These are phyloP conservation scores for Drosophila athabasca DNA, from an alignment of 1,140 invertebrate genomes.

Conservation along the genomic window DNA sequence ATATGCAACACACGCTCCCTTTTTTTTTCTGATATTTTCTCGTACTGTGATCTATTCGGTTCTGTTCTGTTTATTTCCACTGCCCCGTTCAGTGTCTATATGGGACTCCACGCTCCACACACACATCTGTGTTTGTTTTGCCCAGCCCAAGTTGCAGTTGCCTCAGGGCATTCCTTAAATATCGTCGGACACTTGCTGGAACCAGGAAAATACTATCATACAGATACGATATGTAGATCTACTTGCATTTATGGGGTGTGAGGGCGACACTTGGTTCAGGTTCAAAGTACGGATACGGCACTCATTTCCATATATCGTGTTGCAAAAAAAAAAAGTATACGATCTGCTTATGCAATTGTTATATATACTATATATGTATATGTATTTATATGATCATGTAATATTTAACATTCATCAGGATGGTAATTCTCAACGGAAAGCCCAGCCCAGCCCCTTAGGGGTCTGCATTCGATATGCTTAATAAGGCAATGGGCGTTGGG, in stretches of 20 bases:
- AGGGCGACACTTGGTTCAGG: not conserved
- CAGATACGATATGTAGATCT: not conserved
- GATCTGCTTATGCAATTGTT: constrained; percentile 16
- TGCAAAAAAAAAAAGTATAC: constrained; percentile 21
- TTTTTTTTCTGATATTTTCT: constrained; percentile 10
- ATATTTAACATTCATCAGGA: constrained; percentile 15
- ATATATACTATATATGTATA: not conserved
- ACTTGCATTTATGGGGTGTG: not conserved
- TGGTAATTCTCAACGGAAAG: not conserved
- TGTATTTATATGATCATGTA: too few species aligned
- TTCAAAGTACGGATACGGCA: constrained; percentile 34
- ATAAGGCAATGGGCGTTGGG: constrained; percentile 74
- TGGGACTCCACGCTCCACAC: constrained; percentile 6
- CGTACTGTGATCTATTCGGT: not conserved
- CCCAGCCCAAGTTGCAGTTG: not conserved
- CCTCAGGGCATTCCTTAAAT: constrained; percentile 11
- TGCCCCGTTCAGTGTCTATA: constrained; percentile 4
- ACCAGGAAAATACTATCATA: not conserved
- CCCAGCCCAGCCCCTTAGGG: too few species aligned
- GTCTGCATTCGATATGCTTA: constrained; percentile 65
- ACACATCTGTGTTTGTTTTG: too few species aligned
- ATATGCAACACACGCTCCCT: not conserved
- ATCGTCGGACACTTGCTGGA: constrained; percentile 35
- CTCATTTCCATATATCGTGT: constrained; percentile 37
- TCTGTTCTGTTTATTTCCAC: constrained; percentile 7